Conservation (phyloP, 2,797 vertebrate species). For the Gadopsis bispinosus region DNA sequence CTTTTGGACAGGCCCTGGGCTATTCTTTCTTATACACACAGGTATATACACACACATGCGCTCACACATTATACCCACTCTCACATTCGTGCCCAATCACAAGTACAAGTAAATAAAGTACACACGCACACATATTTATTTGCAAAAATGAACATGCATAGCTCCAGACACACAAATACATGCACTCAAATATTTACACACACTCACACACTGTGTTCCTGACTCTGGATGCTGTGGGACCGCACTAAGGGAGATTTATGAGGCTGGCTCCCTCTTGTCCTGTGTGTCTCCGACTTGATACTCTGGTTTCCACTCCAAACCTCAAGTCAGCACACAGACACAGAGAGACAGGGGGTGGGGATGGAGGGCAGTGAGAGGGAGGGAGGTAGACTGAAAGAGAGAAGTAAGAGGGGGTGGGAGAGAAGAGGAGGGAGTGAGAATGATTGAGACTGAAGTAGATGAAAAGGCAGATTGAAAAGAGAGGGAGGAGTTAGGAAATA, state of each 20-base stretch:
- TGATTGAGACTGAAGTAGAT: constrained; percentile 56
- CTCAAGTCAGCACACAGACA: constrained; percentile 75
- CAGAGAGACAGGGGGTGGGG: constrained; percentile 53
- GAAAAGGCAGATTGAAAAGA: constrained; percentile 57
- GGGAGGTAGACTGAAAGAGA: constrained; percentile 37
- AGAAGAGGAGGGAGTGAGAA: constrained; percentile 36
- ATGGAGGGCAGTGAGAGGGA: constrained; percentile 31
- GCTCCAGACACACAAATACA: constrained; percentile 13
- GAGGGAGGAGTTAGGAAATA: constrained; percentile 44
- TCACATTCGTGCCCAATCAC: not conserved
- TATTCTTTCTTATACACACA: constrained; percentile 29
- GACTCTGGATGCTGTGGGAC: constrained; percentile 66
- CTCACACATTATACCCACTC: not conserved
- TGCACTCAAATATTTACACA: constrained; percentile 20
- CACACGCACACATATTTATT: not conserved
- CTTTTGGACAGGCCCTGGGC: constrained; percentile 41
- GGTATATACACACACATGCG: not conserved
- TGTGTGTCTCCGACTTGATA: constrained; percentile 74
- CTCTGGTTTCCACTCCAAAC: constrained; percentile 81
- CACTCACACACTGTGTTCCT: constrained; percentile 41
- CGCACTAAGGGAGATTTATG: constrained; percentile 73
- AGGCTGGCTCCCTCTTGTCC: constrained; percentile 76
- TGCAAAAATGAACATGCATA: too few relatives aligned
- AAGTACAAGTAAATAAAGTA: constrained; percentile 8
- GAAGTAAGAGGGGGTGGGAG: constrained; percentile 6